These are phyloP conservation scores for Apamea anceps DNA, from an alignment of 2,888 invertebrate genomes.

Conservation along the genomic window DNA sequence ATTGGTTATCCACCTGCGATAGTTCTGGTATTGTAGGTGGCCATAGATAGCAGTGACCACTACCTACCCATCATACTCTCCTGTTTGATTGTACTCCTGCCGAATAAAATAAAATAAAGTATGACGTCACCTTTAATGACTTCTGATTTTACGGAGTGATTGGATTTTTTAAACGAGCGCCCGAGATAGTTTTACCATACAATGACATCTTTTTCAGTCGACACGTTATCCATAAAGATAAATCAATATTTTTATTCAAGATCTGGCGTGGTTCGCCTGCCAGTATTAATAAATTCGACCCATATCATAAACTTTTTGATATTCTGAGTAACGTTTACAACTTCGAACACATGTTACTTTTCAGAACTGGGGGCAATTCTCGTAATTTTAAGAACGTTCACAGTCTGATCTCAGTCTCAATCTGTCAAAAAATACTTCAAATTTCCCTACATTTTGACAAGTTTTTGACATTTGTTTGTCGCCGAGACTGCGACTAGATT, in stretches of 20 bases:
- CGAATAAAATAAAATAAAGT: neutral
- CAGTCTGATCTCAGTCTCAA: too few species aligned
- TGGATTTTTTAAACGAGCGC: slow-evolving; percentile 6
- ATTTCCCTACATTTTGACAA: too few species aligned
- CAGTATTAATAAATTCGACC: slow-evolving; percentile 9
- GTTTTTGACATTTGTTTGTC: too few species aligned
- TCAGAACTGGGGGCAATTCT: neutral
- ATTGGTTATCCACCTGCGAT: neutral
- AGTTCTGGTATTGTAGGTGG: neutral
- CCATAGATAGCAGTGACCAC: neutral
- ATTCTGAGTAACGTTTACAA: slow-evolving; percentile 28
- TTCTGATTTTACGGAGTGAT: neutral
- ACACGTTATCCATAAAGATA: slow-evolving; percentile 1
- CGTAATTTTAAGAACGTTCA: too few species aligned
- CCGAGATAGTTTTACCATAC: neutral
- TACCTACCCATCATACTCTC: too few species aligned
- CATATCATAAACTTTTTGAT: slow-evolving; percentile 32
- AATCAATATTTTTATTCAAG: slow-evolving; percentile 36
- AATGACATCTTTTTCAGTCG: slow-evolving; percentile 22
- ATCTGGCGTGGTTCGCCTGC: slow-evolving; percentile 3
- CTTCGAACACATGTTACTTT: slow-evolving; percentile 36
- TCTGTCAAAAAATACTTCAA: too few species aligned
- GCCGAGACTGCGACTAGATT: too few species aligned
- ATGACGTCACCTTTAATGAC: neutral
- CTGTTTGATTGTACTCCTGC: neutral